Base-by-base conservation (phyloP, 2,797 vertebrate species). In the Cossypha dichroa region DNA sequence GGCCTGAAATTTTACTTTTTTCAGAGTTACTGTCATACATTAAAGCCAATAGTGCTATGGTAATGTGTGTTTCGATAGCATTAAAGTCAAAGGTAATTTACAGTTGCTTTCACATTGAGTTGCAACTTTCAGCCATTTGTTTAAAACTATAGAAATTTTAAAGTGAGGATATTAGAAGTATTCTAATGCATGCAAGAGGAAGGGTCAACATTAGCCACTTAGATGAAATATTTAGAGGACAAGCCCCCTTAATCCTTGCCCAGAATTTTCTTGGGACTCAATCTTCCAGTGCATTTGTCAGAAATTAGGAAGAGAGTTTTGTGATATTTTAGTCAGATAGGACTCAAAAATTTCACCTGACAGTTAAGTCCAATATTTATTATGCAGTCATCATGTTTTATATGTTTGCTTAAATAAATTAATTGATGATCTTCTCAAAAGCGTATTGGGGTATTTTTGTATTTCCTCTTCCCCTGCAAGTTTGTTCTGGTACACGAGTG, bases 181-280 rank as follows among this genome's bases (percentile, higher is more conserved):
- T 36, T 64, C 3, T 36, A 85, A 23, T 41, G 11, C 3, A 18
- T 67, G 18, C 31, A 56, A 67, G 52, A 84, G 29, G 10, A 70
- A 92, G 33, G 18, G 13, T 69, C 29, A 85, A 33, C 5, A 34
- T 56, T 36, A 93, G 12, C 26, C 43, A 60, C 22, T 80, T 68
- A 80, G 58, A 88, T 74, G 8, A 86, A 63, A 31, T 48, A 75
- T 64, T 91, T 84, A 36, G 40, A 49, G 67, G 69, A 93, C 51
- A 79, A 83, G 62, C 13, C 11, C 15, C 15, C 21, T 15, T 5
- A 18, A 1, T 56, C 13, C 12, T 54, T 51, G 9, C 25, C 11
- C 63, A 33, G 11, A 29, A 58, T 82, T 86, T 86, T 83, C 58
- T 81, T 74, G 60, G 56, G 17, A 38, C 15, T 54, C 33, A 22